Evolutionary conservation across 2,113 vertebrate genomes (phyloP), one percentile per base, ranked within the genome.

Genomic region (Pimephales promelas): DNA sequence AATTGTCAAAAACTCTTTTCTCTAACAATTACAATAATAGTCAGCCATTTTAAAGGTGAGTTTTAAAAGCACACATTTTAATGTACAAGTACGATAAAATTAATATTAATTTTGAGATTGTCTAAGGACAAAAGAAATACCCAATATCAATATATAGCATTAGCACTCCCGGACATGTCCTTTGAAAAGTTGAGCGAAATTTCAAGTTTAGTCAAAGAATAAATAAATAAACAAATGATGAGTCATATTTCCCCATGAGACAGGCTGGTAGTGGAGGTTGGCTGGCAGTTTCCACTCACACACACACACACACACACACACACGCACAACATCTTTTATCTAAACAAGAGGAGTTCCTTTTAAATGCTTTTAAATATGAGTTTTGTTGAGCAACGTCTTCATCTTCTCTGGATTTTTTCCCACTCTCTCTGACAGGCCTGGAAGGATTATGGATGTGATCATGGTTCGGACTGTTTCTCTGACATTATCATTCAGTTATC

Each of bases 401-500:
- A 82, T 79, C 52, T 45, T 47, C 66, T 56, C 36, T 24, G 47
- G 57, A 36, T 71, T 75, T 57, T 79, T 47, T n/a, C 56, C 56
- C 54, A 11, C 40, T 81, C 70, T 64, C 79, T 89, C 76, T 64
- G 59, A 81, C 68, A 68, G 64, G 68, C 26, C 68, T 79, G 85
- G 31, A 81, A 62, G 73, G 85, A 77, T 86, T 83, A 82, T 47
- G 9, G 31, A 13, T 6, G 16, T 66, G 76, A 83, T 78, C 22
- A 56, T 49, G 34, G 78, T 84, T 64, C 75, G 79, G 78, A 70
- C 36, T 20, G 49, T 47, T 64, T 40, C 74, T 80, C 83, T 85
- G 88, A 91, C 88, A 91, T 92, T 89, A 86, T 85, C 90, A 88
- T 88, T 86, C 78, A 79, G 83, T 90, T 85, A 89, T 92, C 90